These are phyloP conservation scores for Alouatta palliata DNA, from an alignment of 2,113 vertebrate genomes.

Conservation along the genomic window DNA sequence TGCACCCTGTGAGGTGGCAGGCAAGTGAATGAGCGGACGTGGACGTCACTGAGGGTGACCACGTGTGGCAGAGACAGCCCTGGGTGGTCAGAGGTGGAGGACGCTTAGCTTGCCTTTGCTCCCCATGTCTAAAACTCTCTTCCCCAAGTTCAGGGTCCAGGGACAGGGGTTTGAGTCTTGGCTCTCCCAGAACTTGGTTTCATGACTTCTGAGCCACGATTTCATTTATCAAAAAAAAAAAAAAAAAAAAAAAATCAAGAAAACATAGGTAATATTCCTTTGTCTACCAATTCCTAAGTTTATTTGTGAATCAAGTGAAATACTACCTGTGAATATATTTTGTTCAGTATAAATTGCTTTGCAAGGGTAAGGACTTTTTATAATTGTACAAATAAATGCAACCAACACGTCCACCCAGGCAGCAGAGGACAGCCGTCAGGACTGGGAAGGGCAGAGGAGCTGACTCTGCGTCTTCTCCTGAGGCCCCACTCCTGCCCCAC, in stretches of 20 bases:
- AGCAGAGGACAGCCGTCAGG: neutral
- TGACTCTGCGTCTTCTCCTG: neutral
- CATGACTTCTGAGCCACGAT: accelerated
- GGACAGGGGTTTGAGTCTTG: neutral
- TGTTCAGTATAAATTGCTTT: too few relatives aligned
- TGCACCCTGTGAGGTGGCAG: accelerated
- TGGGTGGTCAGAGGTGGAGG: accelerated
- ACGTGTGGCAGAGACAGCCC: accelerated
- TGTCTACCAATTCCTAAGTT: neutral
- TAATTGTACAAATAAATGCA: neutral
- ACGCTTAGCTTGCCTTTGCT: accelerated
- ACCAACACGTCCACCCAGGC: neutral
- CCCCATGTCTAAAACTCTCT: accelerated
- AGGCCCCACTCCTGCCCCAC: neutral
- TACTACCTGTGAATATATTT: accelerated
- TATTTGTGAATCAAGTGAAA: neutral
- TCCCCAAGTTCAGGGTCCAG: too few relatives aligned
- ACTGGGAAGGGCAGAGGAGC: neutral
- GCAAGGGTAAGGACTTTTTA: neutral
- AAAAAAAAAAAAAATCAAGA: neutral
- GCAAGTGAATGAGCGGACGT: neutral
- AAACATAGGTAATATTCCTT: too few relatives aligned
- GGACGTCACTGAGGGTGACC: neutral
- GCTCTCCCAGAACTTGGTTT: neutral
- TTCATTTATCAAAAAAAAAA: neutral